Conservation (phyloP, 2,113 vertebrate species). For the Nycticebus coucang region DNA sequence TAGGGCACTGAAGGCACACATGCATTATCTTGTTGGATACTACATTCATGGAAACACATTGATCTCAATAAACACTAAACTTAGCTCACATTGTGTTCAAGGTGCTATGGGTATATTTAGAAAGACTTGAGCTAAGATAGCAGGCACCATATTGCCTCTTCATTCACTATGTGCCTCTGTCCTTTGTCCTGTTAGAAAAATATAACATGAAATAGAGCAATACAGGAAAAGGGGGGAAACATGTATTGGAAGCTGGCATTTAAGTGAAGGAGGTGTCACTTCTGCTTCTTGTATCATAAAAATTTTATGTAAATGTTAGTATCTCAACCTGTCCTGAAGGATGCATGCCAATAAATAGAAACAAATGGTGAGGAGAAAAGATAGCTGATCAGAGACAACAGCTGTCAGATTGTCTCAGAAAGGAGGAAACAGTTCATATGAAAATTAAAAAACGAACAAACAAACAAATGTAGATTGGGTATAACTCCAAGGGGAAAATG, state of each 20-base stretch:
- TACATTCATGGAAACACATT: background rate
- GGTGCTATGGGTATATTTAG: background rate
- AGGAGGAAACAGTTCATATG: too few relatives aligned
- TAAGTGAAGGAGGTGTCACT: background rate
- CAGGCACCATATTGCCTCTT: too few relatives aligned
- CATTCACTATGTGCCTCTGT: too few relatives aligned
- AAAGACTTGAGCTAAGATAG: background rate
- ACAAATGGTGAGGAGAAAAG: background rate
- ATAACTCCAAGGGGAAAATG: too few relatives aligned
- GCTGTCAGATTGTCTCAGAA: too few relatives aligned
- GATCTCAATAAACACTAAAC: background rate
- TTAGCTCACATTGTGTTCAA: background rate
- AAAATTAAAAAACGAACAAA: too few relatives aligned
- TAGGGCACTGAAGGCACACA: background rate
- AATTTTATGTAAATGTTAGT: background rate
- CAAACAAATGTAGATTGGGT: too few relatives aligned
- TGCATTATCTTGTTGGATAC: background rate
- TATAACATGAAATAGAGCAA: background rate
- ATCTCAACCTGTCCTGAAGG: background rate
- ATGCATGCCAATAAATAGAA: background rate
- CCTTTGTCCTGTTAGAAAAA: background rate
- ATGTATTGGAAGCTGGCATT: background rate
- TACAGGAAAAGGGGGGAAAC: background rate
- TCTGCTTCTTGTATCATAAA: background rate
- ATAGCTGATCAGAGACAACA: too few relatives aligned